Conservation (phyloP, 2,888 invertebrate species). For the Bibio marci region DNA sequence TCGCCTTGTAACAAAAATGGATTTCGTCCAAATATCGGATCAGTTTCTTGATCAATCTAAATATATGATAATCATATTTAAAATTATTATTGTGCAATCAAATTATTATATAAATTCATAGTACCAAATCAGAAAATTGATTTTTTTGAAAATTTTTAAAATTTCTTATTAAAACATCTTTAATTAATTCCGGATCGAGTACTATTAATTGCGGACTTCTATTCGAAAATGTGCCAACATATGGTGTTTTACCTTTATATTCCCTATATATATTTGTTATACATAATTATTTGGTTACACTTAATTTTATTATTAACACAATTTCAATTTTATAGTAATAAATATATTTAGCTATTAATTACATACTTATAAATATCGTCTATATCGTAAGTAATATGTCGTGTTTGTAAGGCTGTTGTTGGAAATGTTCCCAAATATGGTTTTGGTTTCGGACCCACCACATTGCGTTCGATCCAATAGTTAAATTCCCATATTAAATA, state of each 20-base stretch:
- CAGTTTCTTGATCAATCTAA: not conserved
- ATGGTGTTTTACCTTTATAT: slow-evolving; percentile 17
- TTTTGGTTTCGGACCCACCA: not conserved
- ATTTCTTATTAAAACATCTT: slow-evolving; percentile 25
- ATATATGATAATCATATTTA: no score
- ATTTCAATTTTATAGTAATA: no score
- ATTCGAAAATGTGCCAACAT: slow-evolving; percentile 26
- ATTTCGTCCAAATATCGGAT: slow-evolving; percentile 17
- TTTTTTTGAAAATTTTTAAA: slow-evolving; percentile 26
- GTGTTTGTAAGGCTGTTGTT: not conserved
- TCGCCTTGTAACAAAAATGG: slow-evolving; percentile 31
- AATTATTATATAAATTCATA: not conserved
- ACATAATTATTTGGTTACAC: not conserved
- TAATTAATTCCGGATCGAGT: slow-evolving; percentile 22
- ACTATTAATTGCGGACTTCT: slow-evolving; percentile 24
- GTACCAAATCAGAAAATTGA: slow-evolving; percentile 4
- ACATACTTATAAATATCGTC: not conserved
- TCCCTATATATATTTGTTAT: slow-evolving; percentile 12
- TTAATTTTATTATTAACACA: not conserved
- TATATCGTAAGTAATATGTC: not conserved
- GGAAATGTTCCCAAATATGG: not conserved
- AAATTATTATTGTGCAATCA: no score
- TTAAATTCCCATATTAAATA: not conserved
- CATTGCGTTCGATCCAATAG: not conserved
- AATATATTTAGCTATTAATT: not conserved